Evolutionary conservation across 2,888 invertebrate genomes (phyloP).

Genomic region (Plagodis pulveraria): DNA sequence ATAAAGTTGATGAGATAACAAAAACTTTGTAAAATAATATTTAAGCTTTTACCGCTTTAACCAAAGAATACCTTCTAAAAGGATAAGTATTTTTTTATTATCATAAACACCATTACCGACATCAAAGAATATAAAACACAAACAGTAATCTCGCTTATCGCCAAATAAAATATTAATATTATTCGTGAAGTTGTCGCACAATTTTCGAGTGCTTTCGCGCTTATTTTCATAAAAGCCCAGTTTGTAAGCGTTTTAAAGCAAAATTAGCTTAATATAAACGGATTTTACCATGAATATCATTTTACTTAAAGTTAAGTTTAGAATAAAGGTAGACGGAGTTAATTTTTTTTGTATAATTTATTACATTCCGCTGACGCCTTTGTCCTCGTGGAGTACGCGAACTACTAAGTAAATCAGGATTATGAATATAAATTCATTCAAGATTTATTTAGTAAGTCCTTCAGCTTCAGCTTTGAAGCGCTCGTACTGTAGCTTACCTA

Average conservation of each 20-base stretch:
- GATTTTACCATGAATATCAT: constrained; percentile 11
- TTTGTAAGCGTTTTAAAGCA: constrained; percentile 38
- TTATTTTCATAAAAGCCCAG: constrained; percentile 43
- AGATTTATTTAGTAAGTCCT: no score
- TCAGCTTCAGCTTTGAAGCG: no score
- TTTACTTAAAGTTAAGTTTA: background rate
- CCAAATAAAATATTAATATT: constrained; percentile 33
- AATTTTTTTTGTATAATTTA: no score
- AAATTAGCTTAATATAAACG: constrained; percentile 41
- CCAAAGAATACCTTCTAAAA: no score
- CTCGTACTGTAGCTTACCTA: no score
- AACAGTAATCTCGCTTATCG: constrained; percentile 10
- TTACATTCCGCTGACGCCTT: no score
- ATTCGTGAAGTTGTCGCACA: constrained; percentile 30
- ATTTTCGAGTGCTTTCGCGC: constrained; percentile 29
- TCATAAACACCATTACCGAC: background rate
- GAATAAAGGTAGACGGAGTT: background rate
- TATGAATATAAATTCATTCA: no score
- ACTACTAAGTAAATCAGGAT: no score
- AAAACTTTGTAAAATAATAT: no score
- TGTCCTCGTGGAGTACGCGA: no score
- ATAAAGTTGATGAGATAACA: no score
- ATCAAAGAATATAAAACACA: background rate
- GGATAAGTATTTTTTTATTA: background rate
- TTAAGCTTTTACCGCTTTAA: no score